Conservation (phyloP, 2,888 invertebrate genomes). For the Ormyrus nitidulus region DNA sequence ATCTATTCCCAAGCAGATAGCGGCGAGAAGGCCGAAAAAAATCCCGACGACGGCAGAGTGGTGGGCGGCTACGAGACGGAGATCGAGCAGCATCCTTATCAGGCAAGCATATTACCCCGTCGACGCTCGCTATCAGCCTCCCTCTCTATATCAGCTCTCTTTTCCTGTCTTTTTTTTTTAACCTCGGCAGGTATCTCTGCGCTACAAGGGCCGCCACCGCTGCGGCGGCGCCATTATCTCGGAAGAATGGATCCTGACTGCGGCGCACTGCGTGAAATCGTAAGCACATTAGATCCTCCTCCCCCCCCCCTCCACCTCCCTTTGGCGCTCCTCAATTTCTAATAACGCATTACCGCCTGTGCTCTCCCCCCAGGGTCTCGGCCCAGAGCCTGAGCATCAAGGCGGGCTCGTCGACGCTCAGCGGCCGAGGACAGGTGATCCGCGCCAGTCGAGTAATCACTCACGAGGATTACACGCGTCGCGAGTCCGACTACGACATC, state of each 20-base stretch:
- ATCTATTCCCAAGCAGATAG: too few species aligned
- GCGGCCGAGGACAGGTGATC: conserved; percentile 50
- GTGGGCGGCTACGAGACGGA: conserved; percentile 69
- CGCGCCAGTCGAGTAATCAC: conserved; percentile 54
- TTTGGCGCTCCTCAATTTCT: neutral
- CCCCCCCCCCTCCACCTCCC: too few species aligned
- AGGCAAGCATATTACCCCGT: conserved; percentile 59
- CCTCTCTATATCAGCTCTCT: too few species aligned
- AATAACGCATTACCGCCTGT: neutral
- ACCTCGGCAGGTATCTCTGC: conserved; percentile 65
- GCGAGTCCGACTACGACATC: conserved; percentile 67
- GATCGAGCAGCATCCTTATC: conserved; percentile 71
- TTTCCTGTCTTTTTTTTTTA: neutral
- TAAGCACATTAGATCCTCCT: conserved; percentile 33
- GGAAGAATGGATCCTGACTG: conserved; percentile 68
- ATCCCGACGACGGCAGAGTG: conserved; percentile 62
- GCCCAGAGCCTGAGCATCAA: conserved; percentile 50
- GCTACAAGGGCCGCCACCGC: conserved; percentile 62
- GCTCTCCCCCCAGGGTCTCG: conserved; percentile 5
- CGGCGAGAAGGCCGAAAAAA: too few species aligned
- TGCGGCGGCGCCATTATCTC: conserved; percentile 71
- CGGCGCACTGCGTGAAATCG: conserved; percentile 68
- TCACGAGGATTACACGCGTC: conserved; percentile 65
- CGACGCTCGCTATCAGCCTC: too few species aligned
- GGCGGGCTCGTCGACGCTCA: conserved; percentile 57